Percentiles rank a stretch among this genome's conserved stretches.
Conservation (phyloP, 2,797 vertebrate genomes). For the Sternotherus odoratus region DNA sequence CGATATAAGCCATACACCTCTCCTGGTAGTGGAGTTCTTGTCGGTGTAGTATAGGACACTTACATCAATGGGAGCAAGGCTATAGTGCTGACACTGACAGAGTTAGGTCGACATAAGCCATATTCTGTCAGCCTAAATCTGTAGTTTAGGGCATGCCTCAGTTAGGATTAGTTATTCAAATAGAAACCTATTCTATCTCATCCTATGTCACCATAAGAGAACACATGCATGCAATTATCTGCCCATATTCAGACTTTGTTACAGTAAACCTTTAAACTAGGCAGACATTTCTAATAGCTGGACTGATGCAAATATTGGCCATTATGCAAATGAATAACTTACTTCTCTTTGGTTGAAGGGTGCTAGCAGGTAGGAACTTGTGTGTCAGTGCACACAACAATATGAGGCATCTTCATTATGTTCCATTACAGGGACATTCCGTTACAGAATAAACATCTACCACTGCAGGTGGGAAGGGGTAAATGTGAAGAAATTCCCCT, state of each 20-base stretch:
- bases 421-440: too few species aligned
- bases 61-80: too few species aligned
- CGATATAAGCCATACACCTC: too few species aligned
- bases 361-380: conserved; percentile 20
- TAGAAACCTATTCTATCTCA: background rate
- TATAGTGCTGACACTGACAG: too few species aligned
- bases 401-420: conserved; percentile 18
- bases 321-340: conserved; percentile 48
- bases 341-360: conserved; percentile 41
- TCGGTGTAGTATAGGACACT: too few species aligned
- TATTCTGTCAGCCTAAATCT: too few species aligned
- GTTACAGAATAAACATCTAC: conserved; percentile 5
- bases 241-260: too few species aligned
- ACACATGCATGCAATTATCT: background rate
- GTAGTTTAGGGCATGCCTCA: too few species aligned
- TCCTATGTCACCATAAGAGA: rapidly evolving
- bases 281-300: background rate
- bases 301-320: conserved; percentile 55
- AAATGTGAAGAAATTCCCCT: background rate
- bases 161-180: rapidly evolving
- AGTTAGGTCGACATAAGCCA: too few species aligned
- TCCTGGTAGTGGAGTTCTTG: too few species aligned
- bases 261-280: background rate
- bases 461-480: background rate
- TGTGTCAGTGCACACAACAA: background rate